phyloP scores from a whole-genome alignment of 1,140 invertebrate species.

The Copidosoma floridanum region DNA sequence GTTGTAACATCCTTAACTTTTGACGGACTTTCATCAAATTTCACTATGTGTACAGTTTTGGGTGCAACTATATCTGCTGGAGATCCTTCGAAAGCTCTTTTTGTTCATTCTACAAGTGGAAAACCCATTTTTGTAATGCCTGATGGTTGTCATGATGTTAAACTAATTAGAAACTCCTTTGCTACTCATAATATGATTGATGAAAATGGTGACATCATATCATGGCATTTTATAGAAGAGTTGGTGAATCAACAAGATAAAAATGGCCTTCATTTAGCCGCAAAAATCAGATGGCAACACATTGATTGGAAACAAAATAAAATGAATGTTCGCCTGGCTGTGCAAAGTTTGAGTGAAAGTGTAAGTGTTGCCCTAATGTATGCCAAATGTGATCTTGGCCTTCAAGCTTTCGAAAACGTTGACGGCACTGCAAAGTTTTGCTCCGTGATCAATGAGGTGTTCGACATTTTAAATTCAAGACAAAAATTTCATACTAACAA shows the following conservation, averaged over 20 bases:
- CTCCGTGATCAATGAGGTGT: constrained; percentile 38
- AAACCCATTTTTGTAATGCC: constrained; percentile 30
- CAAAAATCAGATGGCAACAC: not conserved
- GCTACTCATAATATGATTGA: constrained; percentile 7
- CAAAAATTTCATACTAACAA: too few species aligned
- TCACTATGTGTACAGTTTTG: constrained; percentile 21
- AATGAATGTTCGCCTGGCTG: constrained; percentile 4
- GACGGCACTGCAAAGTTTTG: too few species aligned
- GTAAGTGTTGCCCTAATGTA: constrained; percentile 23
- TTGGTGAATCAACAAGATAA: constrained; percentile 7
- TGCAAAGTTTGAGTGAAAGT: not conserved
- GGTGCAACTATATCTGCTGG: constrained; percentile 24
- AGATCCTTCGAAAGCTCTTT: constrained; percentile 22
- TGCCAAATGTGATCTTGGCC: too few species aligned
- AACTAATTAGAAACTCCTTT: constrained; percentile 32
- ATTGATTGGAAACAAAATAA: not conserved
- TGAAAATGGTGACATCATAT: constrained; percentile 20
- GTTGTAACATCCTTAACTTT: constrained; percentile 25
- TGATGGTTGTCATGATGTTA: constrained; percentile 34
- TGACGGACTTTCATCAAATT: constrained; percentile 25
- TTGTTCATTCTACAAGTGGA: constrained; percentile 22
- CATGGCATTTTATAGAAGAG: constrained; percentile 25
- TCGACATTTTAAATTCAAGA: constrained; percentile 42
- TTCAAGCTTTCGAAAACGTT: constrained; percentile 30
- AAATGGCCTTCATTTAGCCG: not conserved